Evolutionary conservation across 2,113 vertebrate species (phyloP), one percentile per base, ranked within the genome.

Genomic region (Ictalurus furcatus): DNA sequence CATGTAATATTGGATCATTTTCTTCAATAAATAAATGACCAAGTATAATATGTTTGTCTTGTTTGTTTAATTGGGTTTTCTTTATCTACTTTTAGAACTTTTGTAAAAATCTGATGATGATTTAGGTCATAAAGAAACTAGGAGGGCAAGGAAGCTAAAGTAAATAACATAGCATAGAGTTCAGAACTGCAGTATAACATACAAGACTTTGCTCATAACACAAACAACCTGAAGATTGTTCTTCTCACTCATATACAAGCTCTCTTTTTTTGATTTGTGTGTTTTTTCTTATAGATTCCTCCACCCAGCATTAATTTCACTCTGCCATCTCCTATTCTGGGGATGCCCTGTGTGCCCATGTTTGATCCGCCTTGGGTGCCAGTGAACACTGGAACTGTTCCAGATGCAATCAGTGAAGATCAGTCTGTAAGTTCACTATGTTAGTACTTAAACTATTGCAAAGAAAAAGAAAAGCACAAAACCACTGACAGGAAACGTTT

Each of bases 251-350:
- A 4, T 61, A 0, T 25, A n/a, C 48, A 30, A 19, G 30, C 48
- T 76, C 25, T 12, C 56, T 48, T 30, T 84, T 84, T 86, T 40
- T 89, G 61, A 79, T 48, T 80, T 89, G 52, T 56, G 11, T 73
- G 23, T 79, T 79, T 73, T 89, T 23, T 63, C 86, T 89, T 85
- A 89, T 90, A 98, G 98, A 99, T 99, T 61, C 98, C 98, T 44
- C 98, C 98, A 63, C 98, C 98, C 87, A 99, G 98, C 93, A 99
- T 99, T 94, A 99, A 99, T 93, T 99, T 99, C 94, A 99, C 98
- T 2, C 94, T 99, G 91, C 98, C 98, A 5, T 99, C 98, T 9
- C 98, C 98, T 9, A 99, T 99, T 37, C 96, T 99, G 93, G 98
- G 98, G 56, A 99, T 99, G 98, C 98, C 98, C 3, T 99, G 98